Evolutionary conservation across 2,113 vertebrate species (phyloP).

Genomic region (Gopherus flavomarginatus): DNA sequence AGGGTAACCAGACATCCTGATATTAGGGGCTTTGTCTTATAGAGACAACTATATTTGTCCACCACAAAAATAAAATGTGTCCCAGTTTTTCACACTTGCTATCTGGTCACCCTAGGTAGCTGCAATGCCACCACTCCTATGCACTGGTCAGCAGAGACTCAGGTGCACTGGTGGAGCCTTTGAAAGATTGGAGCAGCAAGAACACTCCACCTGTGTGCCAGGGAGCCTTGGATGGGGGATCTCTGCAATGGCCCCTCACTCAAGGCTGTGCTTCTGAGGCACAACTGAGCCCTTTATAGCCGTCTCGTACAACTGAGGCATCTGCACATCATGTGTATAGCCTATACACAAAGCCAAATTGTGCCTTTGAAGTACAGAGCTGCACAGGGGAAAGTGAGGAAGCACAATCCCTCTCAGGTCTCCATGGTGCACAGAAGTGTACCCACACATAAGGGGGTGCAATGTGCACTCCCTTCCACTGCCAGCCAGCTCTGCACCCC

Average conservation of each 20-base stretch:
- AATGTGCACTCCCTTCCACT: not conserved
- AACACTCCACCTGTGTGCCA: accelerated
- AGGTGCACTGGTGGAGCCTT: not conserved
- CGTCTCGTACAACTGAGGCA: not conserved
- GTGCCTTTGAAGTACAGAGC: not conserved
- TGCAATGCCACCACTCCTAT: not conserved
- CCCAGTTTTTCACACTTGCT: not conserved
- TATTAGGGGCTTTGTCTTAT: not conserved
- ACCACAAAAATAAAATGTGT: no score
- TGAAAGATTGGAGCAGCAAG: not conserved
- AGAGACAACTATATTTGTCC: not conserved
- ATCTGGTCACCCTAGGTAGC: not conserved
- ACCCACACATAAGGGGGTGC: not conserved
- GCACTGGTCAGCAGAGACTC: not conserved
- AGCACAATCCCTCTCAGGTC: not conserved
- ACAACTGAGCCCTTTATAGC: not conserved
- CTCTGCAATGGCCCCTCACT: not conserved
- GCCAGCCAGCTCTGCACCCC: not conserved
- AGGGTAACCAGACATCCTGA: not conserved
- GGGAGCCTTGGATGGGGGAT: accelerated
- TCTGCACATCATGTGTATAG: not conserved
- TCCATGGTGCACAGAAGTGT: not conserved
- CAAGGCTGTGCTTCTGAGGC: not conserved
- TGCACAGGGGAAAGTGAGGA: not conserved
- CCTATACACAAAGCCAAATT: not conserved